Evolutionary conservation across 2,797 vertebrate species (phyloP).

Genomic region (Aratinga solstitialis): DNA sequence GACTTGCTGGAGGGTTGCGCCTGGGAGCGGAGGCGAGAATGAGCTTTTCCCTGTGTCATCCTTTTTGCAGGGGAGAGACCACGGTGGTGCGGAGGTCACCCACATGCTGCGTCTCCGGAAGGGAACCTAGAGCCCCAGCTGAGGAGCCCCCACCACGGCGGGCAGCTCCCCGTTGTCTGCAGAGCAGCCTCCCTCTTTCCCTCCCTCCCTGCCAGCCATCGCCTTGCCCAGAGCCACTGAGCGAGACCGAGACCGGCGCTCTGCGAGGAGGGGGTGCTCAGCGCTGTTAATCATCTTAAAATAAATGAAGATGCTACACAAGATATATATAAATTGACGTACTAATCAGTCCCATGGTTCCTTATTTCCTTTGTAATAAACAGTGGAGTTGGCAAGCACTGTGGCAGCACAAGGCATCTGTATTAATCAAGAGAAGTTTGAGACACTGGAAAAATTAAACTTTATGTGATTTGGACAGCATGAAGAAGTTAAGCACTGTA

Average conservation of each 20-base stretch:
- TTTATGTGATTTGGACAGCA: slow-evolving; percentile 68
- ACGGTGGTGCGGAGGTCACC: slow-evolving; percentile 80
- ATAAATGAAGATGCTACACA: slow-evolving; percentile 65
- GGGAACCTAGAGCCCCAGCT: slow-evolving; percentile 84
- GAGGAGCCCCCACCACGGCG: slow-evolving; percentile 40
- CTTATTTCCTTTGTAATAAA: slow-evolving; percentile 64
- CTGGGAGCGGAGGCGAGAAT: background rate
- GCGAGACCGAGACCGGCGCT: slow-evolving; percentile 6
- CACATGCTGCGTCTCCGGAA: slow-evolving; percentile 90
- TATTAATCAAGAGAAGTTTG: slow-evolving; percentile 70
- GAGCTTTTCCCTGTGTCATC: slow-evolving; percentile 12
- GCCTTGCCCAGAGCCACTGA: slow-evolving; percentile 39
- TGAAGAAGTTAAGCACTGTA: slow-evolving; percentile 67
- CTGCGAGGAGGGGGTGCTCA: slow-evolving; percentile 17
- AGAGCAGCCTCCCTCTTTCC: slow-evolving; percentile 38
- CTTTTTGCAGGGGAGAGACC: slow-evolving; percentile 87
- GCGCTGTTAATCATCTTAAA: slow-evolving; percentile 40
- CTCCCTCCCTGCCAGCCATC: slow-evolving; percentile 32
- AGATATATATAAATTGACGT: slow-evolving; percentile 63
- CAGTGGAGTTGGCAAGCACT: slow-evolving; percentile 65
- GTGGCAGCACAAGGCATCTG: slow-evolving; percentile 60
- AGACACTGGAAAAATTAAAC: slow-evolving; percentile 81
- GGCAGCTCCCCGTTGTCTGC: background rate
- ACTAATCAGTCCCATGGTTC: slow-evolving; percentile 69
- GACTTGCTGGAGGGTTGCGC: background rate